Conservation (phyloP, 2,113 vertebrate genomes). For the Pampusana beccarii region DNA sequence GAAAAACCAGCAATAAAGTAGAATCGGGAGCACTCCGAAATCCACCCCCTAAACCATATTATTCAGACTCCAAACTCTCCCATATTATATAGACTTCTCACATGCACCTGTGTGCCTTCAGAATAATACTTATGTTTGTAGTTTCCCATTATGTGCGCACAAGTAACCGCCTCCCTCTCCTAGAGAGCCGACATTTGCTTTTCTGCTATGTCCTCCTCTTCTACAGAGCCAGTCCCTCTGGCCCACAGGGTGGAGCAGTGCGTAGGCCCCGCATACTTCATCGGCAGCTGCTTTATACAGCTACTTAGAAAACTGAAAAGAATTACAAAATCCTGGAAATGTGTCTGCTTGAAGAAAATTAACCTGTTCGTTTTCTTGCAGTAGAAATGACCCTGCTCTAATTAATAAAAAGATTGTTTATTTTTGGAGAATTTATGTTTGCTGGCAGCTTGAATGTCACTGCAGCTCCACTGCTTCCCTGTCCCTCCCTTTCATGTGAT, state of each 20-base stretch:
- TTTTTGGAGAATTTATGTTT: conserved; percentile 62
- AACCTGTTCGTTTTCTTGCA: conserved; percentile 22
- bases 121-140: background rate
- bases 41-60: background rate
- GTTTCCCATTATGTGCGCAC: background rate
- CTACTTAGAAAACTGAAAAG: background rate
- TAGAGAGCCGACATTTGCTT: background rate
- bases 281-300: background rate
- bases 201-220: background rate
- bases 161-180: background rate
- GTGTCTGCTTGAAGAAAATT: conserved; percentile 1
- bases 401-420: conserved; percentile 47
- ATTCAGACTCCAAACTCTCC: background rate
- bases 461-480: conserved; percentile 39
- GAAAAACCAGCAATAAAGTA: background rate
- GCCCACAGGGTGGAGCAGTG: background rate
- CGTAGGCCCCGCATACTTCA: background rate
- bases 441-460: conserved; percentile 38
- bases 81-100: background rate
- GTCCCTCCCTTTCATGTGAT: conserved; percentile 47
- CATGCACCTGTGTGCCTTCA: background rate
- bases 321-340: background rate
- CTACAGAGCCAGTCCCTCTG: background rate
- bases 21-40: background rate
- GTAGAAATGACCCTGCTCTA: background rate